Evolutionary conservation across 1,140 invertebrate genomes (phyloP), one percentile per base, ranked within the genome.

Genomic region (Zaprionus camerounensis): DNA sequence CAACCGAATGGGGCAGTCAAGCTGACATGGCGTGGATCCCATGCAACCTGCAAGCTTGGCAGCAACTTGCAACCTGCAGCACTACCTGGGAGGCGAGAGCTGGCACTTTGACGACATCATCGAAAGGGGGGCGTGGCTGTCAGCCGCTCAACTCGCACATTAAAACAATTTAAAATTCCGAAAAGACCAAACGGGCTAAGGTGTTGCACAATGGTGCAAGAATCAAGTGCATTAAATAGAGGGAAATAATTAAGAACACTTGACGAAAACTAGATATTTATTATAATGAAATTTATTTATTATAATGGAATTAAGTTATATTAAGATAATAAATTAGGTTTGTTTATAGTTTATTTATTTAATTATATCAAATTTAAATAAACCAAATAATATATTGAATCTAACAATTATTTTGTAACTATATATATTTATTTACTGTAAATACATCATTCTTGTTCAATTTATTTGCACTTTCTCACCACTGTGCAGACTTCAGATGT

Each of bases 101-200:
- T 65, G 63, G 57, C 34, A 69, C 69, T 77, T 87, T 83, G 83
- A 87, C 84, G 78, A 87, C 80, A 87, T 88, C 74, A 83, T 87
- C 71, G 75, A 17, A 46, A 17, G 15, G 67, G 61, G 83, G 83
- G 80, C 67, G 83, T 76, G 82, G 82, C 55, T 75, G 67, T 81
- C 64, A 67, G 77, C 71, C 80, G 81, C 71, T 68, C 78, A 66
- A 56, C 70, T 76, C 79, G 87, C 71, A 74, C 74, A 87, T 83
- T 87, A 83, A 87, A 87, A 88, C 84, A 87, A 83, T 87, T 87
- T 87, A 78, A 88, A 88, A 87, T 87, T 83, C 84, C 84, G n/a
- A 67, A 86, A 69, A 77, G 82, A 69, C 64, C 76, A 78, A 64
- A 74, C 77, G 57, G 63, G 9, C 77, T 13, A 22, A 68, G 41